These are phyloP conservation scores for Zygaena filipendulae DNA, from an alignment of 2,888 invertebrate genomes.

Conservation along the genomic window DNA sequence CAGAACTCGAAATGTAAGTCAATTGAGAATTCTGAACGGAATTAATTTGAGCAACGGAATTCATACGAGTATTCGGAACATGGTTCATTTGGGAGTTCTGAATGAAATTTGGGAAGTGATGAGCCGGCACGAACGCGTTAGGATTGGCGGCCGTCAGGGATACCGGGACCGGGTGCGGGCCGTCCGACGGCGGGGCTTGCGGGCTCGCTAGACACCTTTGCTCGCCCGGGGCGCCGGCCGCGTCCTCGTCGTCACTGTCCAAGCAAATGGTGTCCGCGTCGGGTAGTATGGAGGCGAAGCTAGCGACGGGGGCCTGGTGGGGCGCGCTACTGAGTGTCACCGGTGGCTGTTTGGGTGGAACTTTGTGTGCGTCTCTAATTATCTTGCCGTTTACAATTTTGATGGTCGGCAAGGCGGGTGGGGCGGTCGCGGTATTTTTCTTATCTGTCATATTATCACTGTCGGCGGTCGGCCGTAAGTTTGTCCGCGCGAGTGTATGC, in stretches of 20 bases:
- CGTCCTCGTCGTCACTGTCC: slow-evolving; percentile 49
- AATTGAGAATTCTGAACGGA: neutral
- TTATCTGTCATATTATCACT: neutral
- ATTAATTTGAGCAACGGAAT: too few species aligned
- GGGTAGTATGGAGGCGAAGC: neutral
- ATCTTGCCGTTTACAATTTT: neutral
- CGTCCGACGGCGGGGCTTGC: slow-evolving; percentile 1
- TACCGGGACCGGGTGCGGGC: slow-evolving; percentile 3
- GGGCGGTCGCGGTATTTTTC: neutral
- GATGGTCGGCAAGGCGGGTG: neutral
- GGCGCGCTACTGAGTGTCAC: neutral
- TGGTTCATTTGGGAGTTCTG: neutral
- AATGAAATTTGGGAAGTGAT: neutral
- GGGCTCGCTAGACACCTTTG: neutral
- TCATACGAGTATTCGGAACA: neutral
- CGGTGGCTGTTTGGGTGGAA: too few species aligned
- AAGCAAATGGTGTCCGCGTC: slow-evolving; percentile 30
- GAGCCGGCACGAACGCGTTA: neutral
- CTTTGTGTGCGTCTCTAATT: too few species aligned
- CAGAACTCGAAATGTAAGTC: too few species aligned
- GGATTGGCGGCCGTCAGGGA: slow-evolving; percentile 5
- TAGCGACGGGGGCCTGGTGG: neutral
- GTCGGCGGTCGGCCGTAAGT: neutral
- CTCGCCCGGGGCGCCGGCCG: neutral
- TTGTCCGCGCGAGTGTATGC: slow-evolving; percentile 2